Evolutionary conservation across 2,113 vertebrate genomes (phyloP).

Genomic region (Petrocephalus microphthalmus): DNA sequence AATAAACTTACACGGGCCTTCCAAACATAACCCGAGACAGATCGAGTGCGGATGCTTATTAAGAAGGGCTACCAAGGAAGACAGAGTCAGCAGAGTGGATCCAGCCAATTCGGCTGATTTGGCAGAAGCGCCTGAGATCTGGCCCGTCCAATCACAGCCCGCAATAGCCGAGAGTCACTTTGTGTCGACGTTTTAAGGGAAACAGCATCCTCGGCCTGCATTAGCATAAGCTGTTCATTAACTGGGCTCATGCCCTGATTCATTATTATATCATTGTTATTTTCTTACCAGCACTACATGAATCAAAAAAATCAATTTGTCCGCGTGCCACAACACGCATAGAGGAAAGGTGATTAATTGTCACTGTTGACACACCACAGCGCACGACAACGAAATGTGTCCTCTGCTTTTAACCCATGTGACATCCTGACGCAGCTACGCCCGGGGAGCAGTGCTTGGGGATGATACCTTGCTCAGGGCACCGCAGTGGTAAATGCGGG

Average conservation of each 20-base stretch:
- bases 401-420: too few relatives aligned
- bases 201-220: background rate
- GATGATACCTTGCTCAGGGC: too few relatives aligned
- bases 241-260: background rate
- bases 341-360: too few relatives aligned
- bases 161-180: background rate
- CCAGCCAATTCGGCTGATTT: background rate
- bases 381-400: too few relatives aligned
- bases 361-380: too few relatives aligned
- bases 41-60: slow-evolving; percentile 22
- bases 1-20: slow-evolving; percentile 49
- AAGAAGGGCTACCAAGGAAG: background rate
- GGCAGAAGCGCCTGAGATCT: background rate
- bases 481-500: too few relatives aligned
- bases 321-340: background rate
- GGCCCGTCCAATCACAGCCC: background rate
- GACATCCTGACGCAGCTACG: too few relatives aligned
- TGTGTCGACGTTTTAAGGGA: background rate
- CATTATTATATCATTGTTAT: background rate
- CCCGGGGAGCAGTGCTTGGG: too few relatives aligned
- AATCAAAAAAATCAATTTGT: background rate
- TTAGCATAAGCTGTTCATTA: background rate
- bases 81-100: background rate
- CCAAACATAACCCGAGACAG: slow-evolving; percentile 50
- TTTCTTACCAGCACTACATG: background rate